A percentile compares a stretch with the other conserved stretches of the same genome.
Evolutionary conservation across 2,113 vertebrate species (phyloP).

Genomic region (Clinocottus analis): DNA sequence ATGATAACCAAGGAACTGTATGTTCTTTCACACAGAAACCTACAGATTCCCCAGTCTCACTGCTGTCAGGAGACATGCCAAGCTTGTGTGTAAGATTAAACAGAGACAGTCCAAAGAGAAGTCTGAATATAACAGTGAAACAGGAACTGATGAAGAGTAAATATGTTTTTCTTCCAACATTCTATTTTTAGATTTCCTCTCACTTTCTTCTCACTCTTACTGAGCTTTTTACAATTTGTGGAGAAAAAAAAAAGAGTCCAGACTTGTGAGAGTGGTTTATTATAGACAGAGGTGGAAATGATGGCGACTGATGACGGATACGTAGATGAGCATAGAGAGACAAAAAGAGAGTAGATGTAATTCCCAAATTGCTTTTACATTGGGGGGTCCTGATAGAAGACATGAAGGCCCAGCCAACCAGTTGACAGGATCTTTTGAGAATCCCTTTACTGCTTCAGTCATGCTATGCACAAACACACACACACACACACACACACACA

Average conservation of each 20-base stretch:
- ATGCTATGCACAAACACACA: slow-evolving; percentile 10
- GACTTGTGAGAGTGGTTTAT: slow-evolving; percentile 23
- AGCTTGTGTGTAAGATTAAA: too few species aligned
- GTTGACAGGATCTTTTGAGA: slow-evolving; percentile 59
- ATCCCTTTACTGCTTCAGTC: slow-evolving; percentile 15
- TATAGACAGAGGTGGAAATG: neutral
- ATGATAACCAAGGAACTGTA: too few species aligned
- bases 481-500: neutral
- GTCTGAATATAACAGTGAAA: too few species aligned
- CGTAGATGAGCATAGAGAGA: neutral
- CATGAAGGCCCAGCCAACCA: slow-evolving; percentile 39
- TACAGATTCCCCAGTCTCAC: too few species aligned
- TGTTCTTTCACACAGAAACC: too few species aligned
- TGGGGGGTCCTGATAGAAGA: slow-evolving; percentile 35
- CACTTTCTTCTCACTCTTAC: too few species aligned
- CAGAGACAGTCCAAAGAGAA: too few species aligned
- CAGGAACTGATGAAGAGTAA: too few species aligned
- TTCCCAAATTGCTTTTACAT: slow-evolving; percentile 51
- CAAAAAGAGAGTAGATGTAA: slow-evolving; percentile 15
- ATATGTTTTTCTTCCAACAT: too few species aligned
- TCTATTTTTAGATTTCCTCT: neutral
- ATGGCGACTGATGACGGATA: neutral
- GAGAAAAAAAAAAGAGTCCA: slow-evolving; percentile 7
- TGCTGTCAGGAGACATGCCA: too few species aligned
- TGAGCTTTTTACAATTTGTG: slow-evolving; percentile 19